Evolutionary conservation across 2,113 vertebrate species (phyloP).

Genomic region (Myotis davidii): DNA sequence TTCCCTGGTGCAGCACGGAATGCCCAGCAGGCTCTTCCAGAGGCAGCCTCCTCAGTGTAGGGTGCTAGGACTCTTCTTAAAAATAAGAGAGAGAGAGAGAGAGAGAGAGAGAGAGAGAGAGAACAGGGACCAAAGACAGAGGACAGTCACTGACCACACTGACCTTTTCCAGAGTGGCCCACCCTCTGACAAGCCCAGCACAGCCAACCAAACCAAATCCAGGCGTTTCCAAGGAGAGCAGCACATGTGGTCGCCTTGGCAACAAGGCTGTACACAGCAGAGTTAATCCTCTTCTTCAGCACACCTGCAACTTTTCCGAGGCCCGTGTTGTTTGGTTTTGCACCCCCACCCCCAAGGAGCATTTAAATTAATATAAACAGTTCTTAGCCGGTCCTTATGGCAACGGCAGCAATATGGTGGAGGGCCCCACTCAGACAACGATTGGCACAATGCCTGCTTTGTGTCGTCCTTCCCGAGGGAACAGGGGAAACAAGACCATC

Average conservation of each 20-base stretch:
- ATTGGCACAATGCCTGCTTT: slow-evolving; percentile 1
- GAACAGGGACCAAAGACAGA: background rate
- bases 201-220: background rate
- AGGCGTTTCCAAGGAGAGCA: background rate
- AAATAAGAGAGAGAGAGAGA: background rate
- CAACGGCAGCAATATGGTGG: background rate
- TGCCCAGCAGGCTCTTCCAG: background rate
- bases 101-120: background rate
- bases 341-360: background rate
- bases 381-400: slow-evolving; percentile 22
- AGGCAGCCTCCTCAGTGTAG: background rate
- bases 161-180: background rate
- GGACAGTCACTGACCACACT: background rate
- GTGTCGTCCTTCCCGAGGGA: background rate
- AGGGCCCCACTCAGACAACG: background rate
- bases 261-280: background rate
- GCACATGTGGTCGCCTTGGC: background rate
- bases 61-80: background rate
- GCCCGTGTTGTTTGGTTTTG: background rate
- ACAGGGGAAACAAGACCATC: background rate
- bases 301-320: slow-evolving; percentile 36
- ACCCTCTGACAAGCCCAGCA: background rate
- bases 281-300: background rate
- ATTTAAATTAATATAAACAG: slow-evolving; percentile 44
- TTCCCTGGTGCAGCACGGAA: background rate